Base-by-base conservation (phyloP, 1,140 invertebrate genomes). In the Drosophila serrata region DNA sequence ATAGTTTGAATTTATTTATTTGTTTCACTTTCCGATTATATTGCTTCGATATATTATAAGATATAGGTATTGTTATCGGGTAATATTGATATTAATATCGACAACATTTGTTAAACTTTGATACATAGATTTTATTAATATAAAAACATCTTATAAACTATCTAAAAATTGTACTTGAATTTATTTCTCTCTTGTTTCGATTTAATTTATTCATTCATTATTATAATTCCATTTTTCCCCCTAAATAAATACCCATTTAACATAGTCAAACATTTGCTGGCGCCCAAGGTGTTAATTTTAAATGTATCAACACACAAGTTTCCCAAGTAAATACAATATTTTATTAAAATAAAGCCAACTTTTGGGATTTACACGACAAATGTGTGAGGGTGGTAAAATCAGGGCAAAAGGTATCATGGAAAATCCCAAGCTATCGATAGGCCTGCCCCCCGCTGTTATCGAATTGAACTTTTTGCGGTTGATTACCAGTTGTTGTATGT, bases 381-480 rank as follows among this genome's bases (percentile, higher is more conserved):
- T 33, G 27, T 4, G 48, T 9, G 27, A 3, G 49, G 13, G 13
- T 9, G 31, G 31, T 37, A 37, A 37, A 59, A 63, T 40, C 24
- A 29, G 11, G 33, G 22, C 31, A 27, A 37, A 27, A 37, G 15
- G n/a, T 53, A 11, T 31, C 7, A 4, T 15, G 17, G 17, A 35
- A 37, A 22, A 37, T 49, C n/a, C 24, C 17, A 31, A 46, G 56
- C 17, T 58, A 58, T 58, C 56, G 24, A 40, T 42, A 22, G 24
- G 17, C 45, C 22, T 8, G n/a, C n/a, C 7, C 45, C 15, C n/a
- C 6, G 5, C 19, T 15, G 33, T 27, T 61, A 61, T 60, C 56
- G 37, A 63, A 61, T 63, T 63, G 56, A 63, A 29, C 29, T 61
- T 61, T 64, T 61, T 33, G 17, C 57, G 15, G 58, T 61, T 61